Evolutionary conservation across 2,888 invertebrate species (phyloP).

Genomic region (Ophion costatus): DNA sequence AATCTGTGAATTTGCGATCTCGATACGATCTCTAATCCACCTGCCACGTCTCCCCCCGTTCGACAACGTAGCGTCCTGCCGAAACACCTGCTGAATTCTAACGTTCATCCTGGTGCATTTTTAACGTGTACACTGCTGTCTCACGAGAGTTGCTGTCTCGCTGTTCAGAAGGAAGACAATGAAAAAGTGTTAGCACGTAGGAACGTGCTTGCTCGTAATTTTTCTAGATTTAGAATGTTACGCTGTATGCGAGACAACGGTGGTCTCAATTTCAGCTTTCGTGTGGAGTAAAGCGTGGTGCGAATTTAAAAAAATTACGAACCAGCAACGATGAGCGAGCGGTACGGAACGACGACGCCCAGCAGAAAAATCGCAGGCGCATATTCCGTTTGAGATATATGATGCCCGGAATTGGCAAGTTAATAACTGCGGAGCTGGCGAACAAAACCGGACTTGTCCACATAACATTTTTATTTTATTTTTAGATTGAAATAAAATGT

Average conservation of each 20-base stretch:
- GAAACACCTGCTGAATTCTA: slow-evolving; percentile 53
- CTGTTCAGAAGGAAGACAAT: too few species aligned
- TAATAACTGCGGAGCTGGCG: too few species aligned
- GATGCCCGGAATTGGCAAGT: too few species aligned
- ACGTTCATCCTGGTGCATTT: slow-evolving; percentile 4
- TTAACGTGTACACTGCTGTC: neutral
- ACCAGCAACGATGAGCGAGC: too few species aligned
- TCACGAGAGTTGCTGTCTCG: neutral
- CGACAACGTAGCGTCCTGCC: neutral
- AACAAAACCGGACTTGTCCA: too few species aligned
- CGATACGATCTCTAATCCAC: slow-evolving; percentile 50
- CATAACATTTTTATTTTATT: too few species aligned
- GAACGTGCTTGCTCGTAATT: neutral
- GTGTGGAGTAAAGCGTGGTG: too few species aligned
- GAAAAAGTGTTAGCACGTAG: neutral
- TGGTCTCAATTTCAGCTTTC: neutral
- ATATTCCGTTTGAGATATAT: too few species aligned
- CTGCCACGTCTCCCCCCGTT: slow-evolving; percentile 37
- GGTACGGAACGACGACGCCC: too few species aligned
- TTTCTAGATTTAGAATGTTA: neutral
- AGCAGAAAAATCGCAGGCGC: too few species aligned
- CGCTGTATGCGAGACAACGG: neutral
- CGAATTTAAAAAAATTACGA: too few species aligned
- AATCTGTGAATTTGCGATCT: slow-evolving; percentile 21
- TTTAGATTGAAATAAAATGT: too few species aligned